phyloP scores from a whole-genome alignment of 2,888 invertebrate genomes.

The Nudaria mundana region DNA sequence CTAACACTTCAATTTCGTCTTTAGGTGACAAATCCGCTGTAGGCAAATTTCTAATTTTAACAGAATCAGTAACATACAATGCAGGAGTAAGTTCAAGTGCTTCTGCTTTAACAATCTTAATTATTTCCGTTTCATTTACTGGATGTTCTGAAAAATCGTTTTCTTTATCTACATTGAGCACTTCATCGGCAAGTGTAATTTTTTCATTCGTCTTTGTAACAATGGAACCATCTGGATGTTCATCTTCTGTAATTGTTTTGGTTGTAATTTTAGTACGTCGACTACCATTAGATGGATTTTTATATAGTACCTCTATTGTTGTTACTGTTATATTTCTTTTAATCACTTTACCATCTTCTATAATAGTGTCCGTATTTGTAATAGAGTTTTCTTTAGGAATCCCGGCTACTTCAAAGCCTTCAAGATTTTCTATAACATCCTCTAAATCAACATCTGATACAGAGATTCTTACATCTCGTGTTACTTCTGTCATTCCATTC shows the following conservation, averaged over 20 bases:
- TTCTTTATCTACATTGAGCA: conserved; percentile 12
- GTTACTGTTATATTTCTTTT: conserved; percentile 57
- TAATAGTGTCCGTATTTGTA: conserved; percentile 43
- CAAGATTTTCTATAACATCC: conserved; percentile 30
- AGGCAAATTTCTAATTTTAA: background rate
- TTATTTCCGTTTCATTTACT: conserved; percentile 32
- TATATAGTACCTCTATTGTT: conserved; percentile 48
- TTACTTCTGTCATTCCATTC: conserved; percentile 64
- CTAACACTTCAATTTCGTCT: conserved; percentile 14
- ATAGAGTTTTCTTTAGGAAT: conserved; percentile 48
- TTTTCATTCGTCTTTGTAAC: conserved; percentile 67
- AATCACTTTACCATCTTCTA: conserved; percentile 50
- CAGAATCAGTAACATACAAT: background rate
- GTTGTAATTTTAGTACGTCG: conserved; percentile 57
- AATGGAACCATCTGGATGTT: conserved; percentile 64
- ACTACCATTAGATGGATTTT: conserved; percentile 37
- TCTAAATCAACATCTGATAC: conserved; percentile 53
- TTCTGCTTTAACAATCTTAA: conserved; percentile 2
- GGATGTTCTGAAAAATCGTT: conserved; percentile 36
- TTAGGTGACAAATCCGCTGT: background rate
- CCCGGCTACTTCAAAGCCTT: conserved; percentile 44
- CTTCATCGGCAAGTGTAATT: conserved; percentile 55
- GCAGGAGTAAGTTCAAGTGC: conserved; percentile 5
- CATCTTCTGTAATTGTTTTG: conserved; percentile 61
- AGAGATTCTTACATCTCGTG: conserved; percentile 66